A percentile compares a stretch with the other conserved stretches of the same genome.
Evolutionary conservation across 2,797 vertebrate genomes (phyloP).

Genomic region (Bovichtus variegatus): DNA sequence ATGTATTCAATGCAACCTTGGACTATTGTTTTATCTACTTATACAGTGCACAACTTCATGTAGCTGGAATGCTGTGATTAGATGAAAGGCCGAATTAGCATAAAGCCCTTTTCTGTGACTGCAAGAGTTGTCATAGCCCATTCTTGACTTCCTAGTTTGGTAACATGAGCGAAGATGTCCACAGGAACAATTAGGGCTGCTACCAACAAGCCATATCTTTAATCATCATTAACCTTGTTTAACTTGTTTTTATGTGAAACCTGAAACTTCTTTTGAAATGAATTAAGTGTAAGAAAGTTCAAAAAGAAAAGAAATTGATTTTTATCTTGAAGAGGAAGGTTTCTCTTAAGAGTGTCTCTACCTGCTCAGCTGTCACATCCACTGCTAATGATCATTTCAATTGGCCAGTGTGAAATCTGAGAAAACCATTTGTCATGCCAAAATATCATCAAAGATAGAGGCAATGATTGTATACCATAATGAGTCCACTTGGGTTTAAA

Average conservation of each 20-base stretch:
- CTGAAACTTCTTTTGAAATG: too few species aligned
- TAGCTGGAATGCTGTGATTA: constrained; percentile 4
- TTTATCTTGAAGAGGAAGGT: neutral
- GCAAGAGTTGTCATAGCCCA: neutral
- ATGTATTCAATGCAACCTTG: neutral
- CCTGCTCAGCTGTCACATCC: neutral
- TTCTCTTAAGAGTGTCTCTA: neutral
- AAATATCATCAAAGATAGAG: neutral
- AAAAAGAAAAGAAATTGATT: neutral
- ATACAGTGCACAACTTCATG: neutral
- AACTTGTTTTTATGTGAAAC: neutral
- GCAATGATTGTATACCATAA: neutral
- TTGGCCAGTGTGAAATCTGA: neutral
- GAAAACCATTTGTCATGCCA: neutral
- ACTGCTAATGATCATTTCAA: neutral
- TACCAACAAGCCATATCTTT: neutral
- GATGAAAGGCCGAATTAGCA: neutral
- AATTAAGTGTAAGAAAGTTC: neutral
- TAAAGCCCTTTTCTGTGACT: neutral
- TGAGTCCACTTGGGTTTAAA: neutral
- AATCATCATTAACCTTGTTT: neutral
- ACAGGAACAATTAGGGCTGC: neutral
- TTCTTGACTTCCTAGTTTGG: neutral
- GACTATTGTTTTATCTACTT: constrained; percentile 1
- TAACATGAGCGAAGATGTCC: neutral